Conservation (phyloP, 2,797 vertebrate genomes). For the Craterocephalus amniculus region DNA sequence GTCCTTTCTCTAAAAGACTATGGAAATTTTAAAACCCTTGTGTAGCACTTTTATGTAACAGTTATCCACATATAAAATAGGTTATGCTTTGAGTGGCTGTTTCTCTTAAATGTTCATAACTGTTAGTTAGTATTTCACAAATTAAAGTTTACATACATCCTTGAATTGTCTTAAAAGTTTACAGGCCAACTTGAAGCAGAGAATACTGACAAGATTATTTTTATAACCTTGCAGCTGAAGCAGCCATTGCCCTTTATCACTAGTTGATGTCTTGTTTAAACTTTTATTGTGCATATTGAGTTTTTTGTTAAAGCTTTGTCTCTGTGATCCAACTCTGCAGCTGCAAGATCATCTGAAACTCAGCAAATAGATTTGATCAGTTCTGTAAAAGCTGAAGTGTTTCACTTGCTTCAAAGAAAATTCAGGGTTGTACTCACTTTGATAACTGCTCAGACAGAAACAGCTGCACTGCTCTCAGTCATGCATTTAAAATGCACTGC, state of each 20-base stretch:
- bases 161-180: background rate
- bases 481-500: no score
- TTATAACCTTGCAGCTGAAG: no score
- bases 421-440: conserved; percentile 4
- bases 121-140: background rate
- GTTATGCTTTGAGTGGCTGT: background rate
- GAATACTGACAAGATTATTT: no score
- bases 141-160: background rate
- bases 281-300: no score
- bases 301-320: background rate
- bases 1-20: conserved; percentile 41
- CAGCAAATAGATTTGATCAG: conserved; percentile 3
- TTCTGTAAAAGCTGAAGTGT: background rate
- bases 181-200: background rate
- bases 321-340: background rate
- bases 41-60: background rate
- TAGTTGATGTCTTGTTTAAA: no score
- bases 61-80: background rate
- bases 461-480: no score
- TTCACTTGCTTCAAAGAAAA: conserved; percentile 8
- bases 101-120: background rate
- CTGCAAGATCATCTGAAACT: conserved; percentile 7
- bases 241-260: no score
- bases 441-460: conserved; percentile 4
- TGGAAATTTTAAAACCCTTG: background rate